Base-by-base conservation (phyloP, 2,113 vertebrate genomes). In the Gopherus evgoodei region DNA sequence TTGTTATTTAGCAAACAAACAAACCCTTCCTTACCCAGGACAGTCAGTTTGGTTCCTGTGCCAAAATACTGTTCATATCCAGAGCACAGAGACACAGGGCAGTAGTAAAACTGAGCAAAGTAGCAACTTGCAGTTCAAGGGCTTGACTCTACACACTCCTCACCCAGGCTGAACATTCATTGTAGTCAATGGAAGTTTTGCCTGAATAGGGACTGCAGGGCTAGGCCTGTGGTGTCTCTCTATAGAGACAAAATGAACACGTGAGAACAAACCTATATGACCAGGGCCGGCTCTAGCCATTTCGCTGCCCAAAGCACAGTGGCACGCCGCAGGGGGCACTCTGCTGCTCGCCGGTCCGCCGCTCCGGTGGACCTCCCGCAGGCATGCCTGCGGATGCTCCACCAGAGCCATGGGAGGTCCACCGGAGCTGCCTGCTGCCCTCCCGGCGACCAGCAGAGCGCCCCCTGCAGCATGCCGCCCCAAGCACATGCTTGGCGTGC, bases 41-140 rank as follows among this genome's bases (percentile, higher is more conserved):
- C 94, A 78, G 90, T 87, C 69, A 96, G 50, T 29, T 80, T 49
- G 3, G 86, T 91, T 90, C 88, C 91, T 53, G n/a, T 10, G 11
- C 93, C 84, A 78, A 89, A 93, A 19, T 72, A 7, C 24, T 85
- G 35, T 31, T 94, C 24, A 57, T 69, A 84, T 52, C 35, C 29
- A 84, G 59, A 53, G 22, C 84, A 95, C 54, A 79, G 69, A 80
- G 21, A 27, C 14, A 76, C 10, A 84, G 42, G 2, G 80, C n/a
- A 47, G 38, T 93, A 78, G 29, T 65, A 72, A 91, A 79, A 90
- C 14, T 42, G 7, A 17, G 14, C 65, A 72, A 81, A 81, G 25
- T 29, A 69, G 6, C 49, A 13, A 83, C 8, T 82, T 49, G 65
- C 24, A 27, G 24, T 47, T 8, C 13, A 11, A 85, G 72, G 47